Conservation (phyloP, 2,113 vertebrate genomes). For the Bubo blakistoni region DNA sequence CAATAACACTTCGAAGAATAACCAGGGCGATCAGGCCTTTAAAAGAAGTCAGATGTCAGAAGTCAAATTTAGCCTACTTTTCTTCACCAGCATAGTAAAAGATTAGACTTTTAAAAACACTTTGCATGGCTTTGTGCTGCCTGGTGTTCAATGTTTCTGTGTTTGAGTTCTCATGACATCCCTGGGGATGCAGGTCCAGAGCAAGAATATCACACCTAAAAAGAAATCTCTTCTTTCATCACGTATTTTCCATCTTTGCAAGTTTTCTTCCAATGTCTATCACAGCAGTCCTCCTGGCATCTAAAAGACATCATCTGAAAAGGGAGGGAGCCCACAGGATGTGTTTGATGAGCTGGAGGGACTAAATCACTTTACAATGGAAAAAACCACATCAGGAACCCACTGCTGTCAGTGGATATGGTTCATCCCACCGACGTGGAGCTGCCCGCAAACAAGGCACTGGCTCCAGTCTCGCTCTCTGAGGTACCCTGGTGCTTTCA, state of each 20-base stretch:
- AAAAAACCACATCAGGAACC: rapidly evolving
- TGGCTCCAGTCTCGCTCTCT: neutral
- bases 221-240: neutral
- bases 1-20: neutral
- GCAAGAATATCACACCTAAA: neutral
- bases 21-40: neutral
- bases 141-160: neutral
- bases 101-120: neutral
- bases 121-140: neutral
- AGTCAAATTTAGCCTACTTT: neutral
- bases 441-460: neutral
- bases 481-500: no score
- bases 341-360: neutral
- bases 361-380: neutral
- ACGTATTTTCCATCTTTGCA: neutral
- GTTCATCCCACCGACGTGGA: rapidly evolving
- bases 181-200: neutral
- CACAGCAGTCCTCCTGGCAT: neutral
- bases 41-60: neutral
- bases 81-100: neutral
- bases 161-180: neutral
- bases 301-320: neutral
- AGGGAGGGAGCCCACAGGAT: neutral
- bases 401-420: rapidly evolving
- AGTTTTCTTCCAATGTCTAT: neutral